Evolutionary conservation across 2,888 invertebrate species (phyloP).

Genomic region (Agrypnus murinus): DNA sequence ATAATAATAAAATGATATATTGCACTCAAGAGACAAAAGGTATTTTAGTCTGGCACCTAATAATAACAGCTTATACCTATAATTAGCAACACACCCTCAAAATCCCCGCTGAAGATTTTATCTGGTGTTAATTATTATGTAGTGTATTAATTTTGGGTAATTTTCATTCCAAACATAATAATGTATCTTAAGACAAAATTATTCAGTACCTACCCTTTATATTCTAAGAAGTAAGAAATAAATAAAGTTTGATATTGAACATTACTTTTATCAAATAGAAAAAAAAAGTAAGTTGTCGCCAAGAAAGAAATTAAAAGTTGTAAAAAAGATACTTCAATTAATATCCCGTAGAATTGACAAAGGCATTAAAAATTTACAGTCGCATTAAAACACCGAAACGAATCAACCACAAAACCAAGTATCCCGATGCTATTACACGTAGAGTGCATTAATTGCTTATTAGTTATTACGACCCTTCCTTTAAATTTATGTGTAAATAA

Average conservation of each 20-base stretch:
- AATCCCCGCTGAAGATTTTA: conserved; percentile 64
- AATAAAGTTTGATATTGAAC: too few species aligned
- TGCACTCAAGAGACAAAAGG: conserved; percentile 46
- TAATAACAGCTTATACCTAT: conserved; percentile 62
- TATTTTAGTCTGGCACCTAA: conserved; percentile 60
- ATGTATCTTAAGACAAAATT: too few species aligned
- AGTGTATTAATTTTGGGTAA: conserved; percentile 53
- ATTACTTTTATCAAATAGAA: too few species aligned
- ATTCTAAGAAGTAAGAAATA: too few species aligned
- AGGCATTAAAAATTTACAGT: too few species aligned
- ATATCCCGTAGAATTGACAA: too few species aligned
- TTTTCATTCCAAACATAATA: not conserved
- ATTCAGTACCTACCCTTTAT: too few species aligned
- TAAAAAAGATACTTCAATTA: too few species aligned
- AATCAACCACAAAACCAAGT: not conserved
- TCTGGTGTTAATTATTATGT: conserved; percentile 63
- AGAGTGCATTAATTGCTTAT: conserved; percentile 21
- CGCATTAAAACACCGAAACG: too few species aligned
- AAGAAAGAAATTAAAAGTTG: too few species aligned
- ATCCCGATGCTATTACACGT: conserved; percentile 28
- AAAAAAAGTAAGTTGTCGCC: too few species aligned
- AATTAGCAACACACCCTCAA: conserved; percentile 64
- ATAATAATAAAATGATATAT: conserved; percentile 35
- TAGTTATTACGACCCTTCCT: not conserved
- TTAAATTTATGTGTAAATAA: too few species aligned